These are phyloP conservation scores for Octopus sinensis DNA, from an alignment of 1,140 invertebrate genomes.

Conservation along the genomic window DNA sequence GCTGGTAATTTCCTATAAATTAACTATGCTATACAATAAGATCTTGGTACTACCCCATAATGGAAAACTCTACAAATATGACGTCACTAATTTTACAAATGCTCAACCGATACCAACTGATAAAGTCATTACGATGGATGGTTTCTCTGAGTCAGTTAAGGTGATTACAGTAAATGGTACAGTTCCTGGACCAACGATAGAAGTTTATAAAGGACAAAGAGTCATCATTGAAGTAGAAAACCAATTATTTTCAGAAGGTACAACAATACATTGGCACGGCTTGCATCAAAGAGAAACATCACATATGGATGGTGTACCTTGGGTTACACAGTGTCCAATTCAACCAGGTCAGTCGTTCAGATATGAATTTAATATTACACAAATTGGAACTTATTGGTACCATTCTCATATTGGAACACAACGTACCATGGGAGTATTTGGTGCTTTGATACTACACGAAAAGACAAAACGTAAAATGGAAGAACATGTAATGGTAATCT, in stretches of 20 bases:
- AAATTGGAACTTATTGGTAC: conserved; percentile 33
- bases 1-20: too few species aligned
- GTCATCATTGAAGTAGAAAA: conserved; percentile 14
- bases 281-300: conserved; percentile 35
- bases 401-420: conserved; percentile 32
- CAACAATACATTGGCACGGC: conserved; percentile 58
- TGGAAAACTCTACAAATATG: too few species aligned
- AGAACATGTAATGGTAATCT: conserved; percentile 38
- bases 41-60: background rate
- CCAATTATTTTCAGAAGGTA: conserved; percentile 31
- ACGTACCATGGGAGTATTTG: conserved; percentile 33
- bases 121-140: too few species aligned
- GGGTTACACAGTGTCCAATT: conserved; percentile 47
- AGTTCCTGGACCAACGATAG: conserved; percentile 11
- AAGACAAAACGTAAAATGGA: conserved; percentile 27
- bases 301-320: conserved; percentile 44
- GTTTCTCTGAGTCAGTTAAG: too few species aligned
- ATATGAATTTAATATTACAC: conserved; percentile 15
- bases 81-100: too few species aligned
- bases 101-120: too few species aligned
- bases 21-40: too few species aligned
- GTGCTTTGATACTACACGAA: conserved; percentile 35
- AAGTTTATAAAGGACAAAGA: conserved; percentile 12
- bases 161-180: conserved; percentile 8
- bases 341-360: conserved; percentile 55